Evolutionary conservation across 1,140 invertebrate genomes (phyloP).

Genomic region (Drosophila tani): DNA sequence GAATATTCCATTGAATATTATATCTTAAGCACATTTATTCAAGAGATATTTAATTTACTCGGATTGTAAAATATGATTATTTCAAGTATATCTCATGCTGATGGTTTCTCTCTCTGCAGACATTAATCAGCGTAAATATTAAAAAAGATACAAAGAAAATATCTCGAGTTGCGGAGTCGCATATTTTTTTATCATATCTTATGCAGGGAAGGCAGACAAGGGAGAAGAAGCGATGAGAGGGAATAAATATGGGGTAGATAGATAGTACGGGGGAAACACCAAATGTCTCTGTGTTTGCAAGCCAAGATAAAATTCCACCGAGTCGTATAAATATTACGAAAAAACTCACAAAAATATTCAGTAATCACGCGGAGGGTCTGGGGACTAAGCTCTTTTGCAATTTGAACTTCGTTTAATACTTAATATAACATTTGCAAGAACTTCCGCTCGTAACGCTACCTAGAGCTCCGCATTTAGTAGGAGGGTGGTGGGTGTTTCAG

Average conservation of each 20-base stretch:
- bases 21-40: neutral
- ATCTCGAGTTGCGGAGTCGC: constrained; percentile 23
- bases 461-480: neutral
- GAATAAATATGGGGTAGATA: constrained; percentile 6
- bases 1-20: no score
- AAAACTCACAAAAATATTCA: constrained; percentile 4
- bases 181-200: constrained; percentile 44
- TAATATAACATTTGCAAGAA: constrained; percentile 11
- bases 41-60: constrained; percentile 4
- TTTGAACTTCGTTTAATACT: neutral
- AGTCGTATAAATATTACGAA: constrained; percentile 27
- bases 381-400: neutral
- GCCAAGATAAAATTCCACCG: constrained; percentile 35
- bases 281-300: neutral
- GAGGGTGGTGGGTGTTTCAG: neutral
- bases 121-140: constrained; percentile 5
- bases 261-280: constrained; percentile 15
- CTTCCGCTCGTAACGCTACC: neutral
- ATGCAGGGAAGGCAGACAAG: neutral
- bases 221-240: neutral
- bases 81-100: constrained; percentile 1
- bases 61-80: constrained; percentile 6
- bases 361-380: constrained; percentile 10
- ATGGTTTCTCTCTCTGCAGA: constrained; percentile 3
- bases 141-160: constrained; percentile 11